Base-by-base conservation (phyloP, 1,140 invertebrate genomes). In the Phymorhynchus buccinoides region DNA sequence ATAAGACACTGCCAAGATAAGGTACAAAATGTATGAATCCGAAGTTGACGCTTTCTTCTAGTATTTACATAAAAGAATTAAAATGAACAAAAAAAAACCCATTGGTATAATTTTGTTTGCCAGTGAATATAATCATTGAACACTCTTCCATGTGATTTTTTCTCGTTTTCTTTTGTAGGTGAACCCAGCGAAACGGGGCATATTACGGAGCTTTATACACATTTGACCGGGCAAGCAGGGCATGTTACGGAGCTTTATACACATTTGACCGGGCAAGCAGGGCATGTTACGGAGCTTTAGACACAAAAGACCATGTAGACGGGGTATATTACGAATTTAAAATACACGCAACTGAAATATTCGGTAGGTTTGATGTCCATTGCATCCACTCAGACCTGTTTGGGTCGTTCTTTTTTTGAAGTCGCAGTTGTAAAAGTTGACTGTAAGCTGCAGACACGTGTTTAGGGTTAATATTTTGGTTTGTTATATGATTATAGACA, bases 131-230 rank as follows among this genome's bases (percentile, higher is more conserved):
- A 12, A 22, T 22, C 9, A 22, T 22, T 52, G 62, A 27, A 4
- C 30, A 27, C 9, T 35, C 22, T 9, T 37, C 30, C 9, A 32
- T 4, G 68, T 32, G 68, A 6, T 48, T 48, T 18, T 35, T 32
- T 32, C 7, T 73, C 37, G 68, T 30, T 73, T 73, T 73, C 68
- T 73, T 66, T 73, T 73, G 68, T 73, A 73, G 68, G 68, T 73
- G n/a, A 14, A 32, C 68, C 27, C 12, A 18, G 30, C 30, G 9
- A 73, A 35, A 32, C 9, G 7, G 0, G 68, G 68, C 68, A 73
- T 73, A 30, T 73, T 73, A 35, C 27, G 68, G 68, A 73, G 30
- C 30, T 73, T 73, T 37, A 73, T 73, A 73, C 27, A 73, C 68
- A 73, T 73, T 35, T 73, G 35, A 73, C 9, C 68, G 14, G n/a